Evolutionary conservation across 2,113 vertebrate genomes (phyloP).

Genomic region (Ailurus styani): DNA sequence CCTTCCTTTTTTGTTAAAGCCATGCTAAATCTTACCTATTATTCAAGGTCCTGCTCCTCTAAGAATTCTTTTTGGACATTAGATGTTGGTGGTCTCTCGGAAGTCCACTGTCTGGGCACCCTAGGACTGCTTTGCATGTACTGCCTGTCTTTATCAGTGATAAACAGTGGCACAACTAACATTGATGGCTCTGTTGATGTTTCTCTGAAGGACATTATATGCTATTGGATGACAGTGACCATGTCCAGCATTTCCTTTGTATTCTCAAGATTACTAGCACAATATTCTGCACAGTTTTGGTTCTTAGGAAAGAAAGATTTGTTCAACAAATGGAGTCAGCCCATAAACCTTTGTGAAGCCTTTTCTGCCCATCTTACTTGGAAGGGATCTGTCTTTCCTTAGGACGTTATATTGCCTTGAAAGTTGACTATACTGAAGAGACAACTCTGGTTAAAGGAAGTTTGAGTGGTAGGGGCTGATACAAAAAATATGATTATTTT

Average conservation of each 20-base stretch:
- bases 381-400: neutral
- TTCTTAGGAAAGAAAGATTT: slow-evolving; percentile 35
- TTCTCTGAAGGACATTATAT: neutral
- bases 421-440: neutral
- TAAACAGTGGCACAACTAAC: neutral
- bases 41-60: neutral
- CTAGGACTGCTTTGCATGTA: neutral
- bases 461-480: neutral
- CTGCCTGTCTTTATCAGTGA: neutral
- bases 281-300: neutral
- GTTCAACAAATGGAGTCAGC: neutral
- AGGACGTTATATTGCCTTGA: neutral
- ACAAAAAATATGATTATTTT: neutral
- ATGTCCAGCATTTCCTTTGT: neutral
- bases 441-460: neutral
- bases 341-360: neutral
- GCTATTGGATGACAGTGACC: neutral
- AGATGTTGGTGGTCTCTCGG: neutral
- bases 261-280: neutral
- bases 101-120: neutral
- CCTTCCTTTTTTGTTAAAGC: neutral
- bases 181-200: neutral
- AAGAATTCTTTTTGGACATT: neutral
- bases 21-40: neutral
- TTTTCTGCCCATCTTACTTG: neutral